Conservation (phyloP, 2,113 vertebrate species). For the Acrocephalus kingi region DNA sequence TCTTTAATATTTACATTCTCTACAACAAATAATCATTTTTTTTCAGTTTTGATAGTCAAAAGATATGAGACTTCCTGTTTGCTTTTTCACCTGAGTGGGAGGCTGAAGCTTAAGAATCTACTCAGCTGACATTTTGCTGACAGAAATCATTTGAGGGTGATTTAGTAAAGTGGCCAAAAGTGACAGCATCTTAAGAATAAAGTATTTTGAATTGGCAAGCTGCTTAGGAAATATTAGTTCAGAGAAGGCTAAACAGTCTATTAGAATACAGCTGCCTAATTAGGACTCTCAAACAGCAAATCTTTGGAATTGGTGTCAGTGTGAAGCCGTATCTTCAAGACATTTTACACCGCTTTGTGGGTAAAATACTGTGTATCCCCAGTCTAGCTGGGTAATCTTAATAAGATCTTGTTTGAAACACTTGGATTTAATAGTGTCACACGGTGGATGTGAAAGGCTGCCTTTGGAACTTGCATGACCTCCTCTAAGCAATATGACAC, state of each 20-base stretch:
- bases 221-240: not conserved
- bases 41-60: not conserved
- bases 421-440: not conserved
- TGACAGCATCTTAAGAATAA: not conserved
- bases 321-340: not conserved
- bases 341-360: not conserved
- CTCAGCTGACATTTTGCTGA: not conserved
- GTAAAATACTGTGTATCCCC: not conserved
- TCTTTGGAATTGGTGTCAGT: not conserved
- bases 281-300: not conserved
- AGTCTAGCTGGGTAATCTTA: constrained; percentile 15
- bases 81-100: not conserved
- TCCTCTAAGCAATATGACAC: not conserved
- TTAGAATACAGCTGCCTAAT: constrained; percentile 15
- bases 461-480: not conserved
- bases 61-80: not conserved
- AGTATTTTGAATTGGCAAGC: not conserved
- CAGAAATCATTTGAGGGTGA: not conserved
- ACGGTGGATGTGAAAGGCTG: not conserved
- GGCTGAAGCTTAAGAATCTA: not conserved
- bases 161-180: not conserved
- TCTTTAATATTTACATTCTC: not conserved
- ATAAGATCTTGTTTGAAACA: constrained; percentile 17
- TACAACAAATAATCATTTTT: not conserved
- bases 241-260: not conserved